Evolutionary conservation across 2,888 invertebrate genomes (phyloP).

Genomic region (Nephrotoma guestfalica): DNA sequence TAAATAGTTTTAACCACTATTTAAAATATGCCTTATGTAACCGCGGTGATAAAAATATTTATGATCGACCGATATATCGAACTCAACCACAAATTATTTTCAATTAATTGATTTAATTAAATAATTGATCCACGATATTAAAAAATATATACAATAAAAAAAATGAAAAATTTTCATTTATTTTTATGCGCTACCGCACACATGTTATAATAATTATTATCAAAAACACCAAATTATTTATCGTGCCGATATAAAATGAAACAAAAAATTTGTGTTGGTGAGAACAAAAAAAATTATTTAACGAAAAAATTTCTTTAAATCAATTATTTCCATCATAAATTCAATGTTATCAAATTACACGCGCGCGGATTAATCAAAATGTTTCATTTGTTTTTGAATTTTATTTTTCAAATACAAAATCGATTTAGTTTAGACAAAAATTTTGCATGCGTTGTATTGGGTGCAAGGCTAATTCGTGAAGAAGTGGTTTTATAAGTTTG

Average conservation of each 20-base stretch:
- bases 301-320: background rate
- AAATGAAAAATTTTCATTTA: background rate
- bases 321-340: background rate
- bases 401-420: background rate
- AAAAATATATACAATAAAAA: background rate
- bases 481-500: background rate
- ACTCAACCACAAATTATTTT: background rate
- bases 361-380: background rate
- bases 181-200: background rate
- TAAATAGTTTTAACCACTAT: background rate
- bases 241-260: background rate
- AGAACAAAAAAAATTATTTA: background rate
- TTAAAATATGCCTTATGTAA: background rate
- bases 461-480: background rate
- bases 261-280: background rate
- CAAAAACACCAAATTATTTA: background rate
- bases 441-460: background rate
- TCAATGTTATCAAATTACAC: background rate
- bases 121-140: background rate
- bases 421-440: background rate
- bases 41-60: background rate
- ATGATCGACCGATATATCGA: background rate
- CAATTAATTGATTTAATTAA: background rate
- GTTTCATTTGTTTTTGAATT: background rate
- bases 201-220: background rate